Evolutionary conservation across 2,113 vertebrate genomes (phyloP).

Genomic region (Tragelaphus imberbis): DNA sequence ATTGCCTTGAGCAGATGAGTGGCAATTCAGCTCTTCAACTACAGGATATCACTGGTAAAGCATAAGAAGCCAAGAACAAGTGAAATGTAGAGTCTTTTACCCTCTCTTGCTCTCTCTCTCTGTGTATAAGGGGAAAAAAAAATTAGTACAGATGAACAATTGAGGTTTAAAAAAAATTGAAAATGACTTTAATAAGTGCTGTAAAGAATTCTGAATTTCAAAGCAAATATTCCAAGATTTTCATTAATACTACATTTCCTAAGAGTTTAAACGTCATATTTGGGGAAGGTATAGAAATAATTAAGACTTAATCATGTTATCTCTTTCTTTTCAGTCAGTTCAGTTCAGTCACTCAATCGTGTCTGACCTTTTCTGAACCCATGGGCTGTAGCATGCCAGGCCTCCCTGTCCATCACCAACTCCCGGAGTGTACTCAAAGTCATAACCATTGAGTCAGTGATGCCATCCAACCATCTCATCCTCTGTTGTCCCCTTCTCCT

Average conservation of each 20-base stretch:
- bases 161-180: neutral
- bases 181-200: neutral
- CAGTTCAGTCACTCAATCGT: fast-evolving
- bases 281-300: neutral
- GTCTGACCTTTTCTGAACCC: neutral
- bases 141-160: neutral
- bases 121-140: neutral
- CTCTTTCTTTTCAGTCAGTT: neutral
- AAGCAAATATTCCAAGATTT: neutral
- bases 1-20: neutral
- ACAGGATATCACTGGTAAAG: neutral
- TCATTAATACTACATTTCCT: neutral
- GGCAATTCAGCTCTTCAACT: neutral
- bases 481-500: neutral
- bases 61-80: neutral
- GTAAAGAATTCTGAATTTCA: neutral
- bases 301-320: neutral
- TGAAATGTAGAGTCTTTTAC: neutral
- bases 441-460: neutral
- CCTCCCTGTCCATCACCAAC: neutral
- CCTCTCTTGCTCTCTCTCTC: neutral
- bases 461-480: neutral
- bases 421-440: neutral
- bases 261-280: neutral
- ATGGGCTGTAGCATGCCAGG: fast-evolving